Percentiles rank a stretch among this genome's conserved stretches.
phyloP scores from a whole-genome alignment of 1,140 invertebrate genomes.

The Leptestheria dahalacensis region DNA sequence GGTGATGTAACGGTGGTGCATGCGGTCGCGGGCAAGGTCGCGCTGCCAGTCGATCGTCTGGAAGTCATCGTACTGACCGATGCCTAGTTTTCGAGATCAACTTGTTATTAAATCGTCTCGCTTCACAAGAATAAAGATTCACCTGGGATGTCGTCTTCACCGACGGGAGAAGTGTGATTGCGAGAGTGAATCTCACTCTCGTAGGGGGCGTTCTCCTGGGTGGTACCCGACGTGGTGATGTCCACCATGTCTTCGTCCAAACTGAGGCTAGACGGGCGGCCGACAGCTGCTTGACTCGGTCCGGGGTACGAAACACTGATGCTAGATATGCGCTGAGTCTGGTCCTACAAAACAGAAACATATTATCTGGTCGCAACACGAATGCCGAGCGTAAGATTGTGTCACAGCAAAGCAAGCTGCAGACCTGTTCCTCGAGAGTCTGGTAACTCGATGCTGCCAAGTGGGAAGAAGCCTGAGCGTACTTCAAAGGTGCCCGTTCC shows the following conservation, averaged over 20 bases:
- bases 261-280: conserved; percentile 7
- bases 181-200: neutral
- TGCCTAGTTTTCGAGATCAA: conserved; percentile 42
- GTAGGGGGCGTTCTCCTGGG: conserved; percentile 2
- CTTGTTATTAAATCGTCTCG: too few relatives aligned
- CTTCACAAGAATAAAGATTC: too few relatives aligned
- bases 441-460: neutral
- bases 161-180: neutral
- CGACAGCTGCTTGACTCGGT: neutral
- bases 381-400: too few relatives aligned
- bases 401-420: too few relatives aligned
- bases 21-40: conserved; percentile 92
- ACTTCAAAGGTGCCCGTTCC: neutral
- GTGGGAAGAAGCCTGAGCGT: neutral
- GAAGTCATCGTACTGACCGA: conserved; percentile 98
- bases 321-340: neutral
- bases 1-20: conserved; percentile 86
- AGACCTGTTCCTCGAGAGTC: neutral
- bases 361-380: too few relatives aligned
- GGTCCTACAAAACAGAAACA: neutral
- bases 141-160: neutral
- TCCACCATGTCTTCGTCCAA: conserved; percentile 49
- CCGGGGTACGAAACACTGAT: conserved; percentile 7
- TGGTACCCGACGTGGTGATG: conserved; percentile 37
- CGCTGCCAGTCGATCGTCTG: conserved; percentile 99